Evolutionary conservation across 2,113 vertebrate genomes (phyloP).

Genomic region (Salvelinus namaycush): DNA sequence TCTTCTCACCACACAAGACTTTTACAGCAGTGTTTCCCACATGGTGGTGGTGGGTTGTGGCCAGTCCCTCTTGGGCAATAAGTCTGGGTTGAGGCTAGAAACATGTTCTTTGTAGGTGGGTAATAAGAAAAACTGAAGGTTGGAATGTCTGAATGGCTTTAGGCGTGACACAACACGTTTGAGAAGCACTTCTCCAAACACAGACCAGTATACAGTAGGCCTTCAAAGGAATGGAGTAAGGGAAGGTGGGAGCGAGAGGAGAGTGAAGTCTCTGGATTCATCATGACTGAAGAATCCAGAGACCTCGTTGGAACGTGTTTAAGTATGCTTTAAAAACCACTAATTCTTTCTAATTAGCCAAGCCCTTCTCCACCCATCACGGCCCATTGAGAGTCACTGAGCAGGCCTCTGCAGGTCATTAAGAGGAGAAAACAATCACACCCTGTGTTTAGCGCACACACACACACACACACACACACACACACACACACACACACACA

Average conservation of each 20-base stretch:
- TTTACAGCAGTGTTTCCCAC: conserved; percentile 26
- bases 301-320: too few relatives aligned
- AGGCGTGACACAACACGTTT: too few relatives aligned
- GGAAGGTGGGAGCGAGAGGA: conserved; percentile 19
- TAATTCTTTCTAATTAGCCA: background rate
- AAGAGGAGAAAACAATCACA: conserved; percentile 65
- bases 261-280: too few relatives aligned
- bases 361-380: background rate
- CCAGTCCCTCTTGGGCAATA: too few relatives aligned
- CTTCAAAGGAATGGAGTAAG: too few relatives aligned
- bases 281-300: too few relatives aligned
- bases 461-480: conserved; percentile 39
- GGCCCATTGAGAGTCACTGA: conserved; percentile 50
- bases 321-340: conserved; percentile 1
- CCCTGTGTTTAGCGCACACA: conserved; percentile 46
- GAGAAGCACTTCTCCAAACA: too few relatives aligned
- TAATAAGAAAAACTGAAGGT: too few relatives aligned
- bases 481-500: conserved; percentile 50
- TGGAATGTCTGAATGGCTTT: too few relatives aligned
- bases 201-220: too few relatives aligned
- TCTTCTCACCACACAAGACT: conserved; percentile 63
- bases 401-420: conserved; percentile 51
- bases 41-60: too few relatives aligned
- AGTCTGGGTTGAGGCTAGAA: background rate
- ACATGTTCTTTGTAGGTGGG: too few relatives aligned